Base-by-base conservation (phyloP, 2,797 vertebrate species). In the Diglossa cyanea region DNA sequence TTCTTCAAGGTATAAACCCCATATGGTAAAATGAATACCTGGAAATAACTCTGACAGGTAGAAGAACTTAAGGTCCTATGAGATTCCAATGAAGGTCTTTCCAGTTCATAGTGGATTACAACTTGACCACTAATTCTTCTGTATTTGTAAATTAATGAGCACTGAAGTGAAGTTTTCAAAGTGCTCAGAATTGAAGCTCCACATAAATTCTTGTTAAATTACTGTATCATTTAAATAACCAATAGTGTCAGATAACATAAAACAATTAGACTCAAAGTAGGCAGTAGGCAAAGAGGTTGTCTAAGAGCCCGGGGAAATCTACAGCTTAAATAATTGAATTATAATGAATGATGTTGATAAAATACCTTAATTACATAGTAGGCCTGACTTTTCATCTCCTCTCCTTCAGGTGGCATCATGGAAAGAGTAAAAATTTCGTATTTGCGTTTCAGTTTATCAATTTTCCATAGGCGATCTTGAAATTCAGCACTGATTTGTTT, bases 291-390 rank as follows among this genome's bases (percentile, higher is more conserved):
- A 78, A 37, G 35, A 72, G 37, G 33, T 76, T 70, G 74, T 57
- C 67, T 81, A 48, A 63, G 39, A 70, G 12, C 50, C 53, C 23
- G 63, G 47, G 65, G 60, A 73, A 81, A 91, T 13, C 53, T 65
- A 13, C 2, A 86, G 24, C 54, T 87, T 68, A 65, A 93, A 58
- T 66, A 79, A 30, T 16, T 47, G 9, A 86, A 54, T 83, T 62
- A 39, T 3, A 86, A 86, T 45, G 18, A 84, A 87, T 65, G 30
- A 60, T 18, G 2, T 78, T 67, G 42, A 42, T 63, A 76, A 90
- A 94, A 87, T 95, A 99, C 99, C 98, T 99, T 99, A 91, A 98
- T 98, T 86, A 99, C 94, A 81, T 98, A 98, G 90, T 99, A 99
- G 45, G 98, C 97, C 77, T 98, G 98, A 7, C 98, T 98, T 89